Conservation (phyloP, 2,888 invertebrate genomes). For the Flabesymbios commensalis region DNA sequence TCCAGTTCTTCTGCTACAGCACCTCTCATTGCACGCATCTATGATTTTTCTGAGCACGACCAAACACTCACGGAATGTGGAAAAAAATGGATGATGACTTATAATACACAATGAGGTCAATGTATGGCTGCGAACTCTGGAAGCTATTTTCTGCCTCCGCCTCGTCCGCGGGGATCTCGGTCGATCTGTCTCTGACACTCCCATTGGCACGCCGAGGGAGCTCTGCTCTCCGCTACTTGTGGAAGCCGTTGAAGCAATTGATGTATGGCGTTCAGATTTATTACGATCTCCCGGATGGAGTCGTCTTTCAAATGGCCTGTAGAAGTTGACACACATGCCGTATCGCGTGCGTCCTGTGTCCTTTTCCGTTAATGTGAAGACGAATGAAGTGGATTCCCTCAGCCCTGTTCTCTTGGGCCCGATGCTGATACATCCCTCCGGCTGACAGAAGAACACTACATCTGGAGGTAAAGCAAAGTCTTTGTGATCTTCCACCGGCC, state of each 20-base stretch:
- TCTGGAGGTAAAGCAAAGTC: conserved; percentile 97
- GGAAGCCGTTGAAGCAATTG: conserved; percentile 15
- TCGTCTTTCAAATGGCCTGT: conserved; percentile 74
- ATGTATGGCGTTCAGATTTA: conserved; percentile 39
- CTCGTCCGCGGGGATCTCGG: conserved; percentile 51
- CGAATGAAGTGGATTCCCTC: conserved; percentile 93
- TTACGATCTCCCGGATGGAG: conserved; percentile 33
- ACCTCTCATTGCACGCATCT: conserved; percentile 94
- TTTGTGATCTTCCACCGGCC: conserved; percentile 91
- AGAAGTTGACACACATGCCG: conserved; percentile 98
- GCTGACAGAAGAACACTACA: conserved; percentile 99
- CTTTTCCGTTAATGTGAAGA: conserved; percentile 97
- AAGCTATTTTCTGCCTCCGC: conserved; percentile 47
- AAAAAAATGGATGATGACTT: conserved; percentile 99
- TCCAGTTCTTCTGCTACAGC: conserved; percentile 40
- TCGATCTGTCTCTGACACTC: neutral
- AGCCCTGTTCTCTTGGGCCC: conserved; percentile 73
- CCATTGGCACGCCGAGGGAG: neutral
- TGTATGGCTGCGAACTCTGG: conserved; percentile 76
- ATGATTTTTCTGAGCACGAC: conserved; percentile 93
- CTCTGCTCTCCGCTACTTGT: conserved; percentile 22
- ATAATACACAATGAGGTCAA: conserved; percentile 95
- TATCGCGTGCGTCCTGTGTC: conserved; percentile 82
- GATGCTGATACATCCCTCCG: conserved; percentile 90
- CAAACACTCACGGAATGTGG: conserved; percentile 96